These are phyloP conservation scores for Mimas tiliae DNA, from an alignment of 2,888 invertebrate genomes.

Conservation along the genomic window DNA sequence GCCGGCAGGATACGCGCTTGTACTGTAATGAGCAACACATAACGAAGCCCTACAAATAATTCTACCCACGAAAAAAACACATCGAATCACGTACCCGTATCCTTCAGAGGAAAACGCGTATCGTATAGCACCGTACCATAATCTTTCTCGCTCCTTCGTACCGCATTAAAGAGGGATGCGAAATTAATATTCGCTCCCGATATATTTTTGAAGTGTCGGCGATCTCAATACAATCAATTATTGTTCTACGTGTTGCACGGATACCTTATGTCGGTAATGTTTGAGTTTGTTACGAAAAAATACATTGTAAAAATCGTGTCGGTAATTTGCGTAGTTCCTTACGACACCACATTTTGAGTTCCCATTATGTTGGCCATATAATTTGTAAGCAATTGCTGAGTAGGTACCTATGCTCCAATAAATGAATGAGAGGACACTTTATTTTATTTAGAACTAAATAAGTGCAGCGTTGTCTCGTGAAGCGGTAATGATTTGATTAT, in stretches of 20 bases:
- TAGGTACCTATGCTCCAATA: constrained; percentile 37
- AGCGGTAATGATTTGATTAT: constrained; percentile 76
- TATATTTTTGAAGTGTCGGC: constrained; percentile 77
- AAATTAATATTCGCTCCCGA: constrained; percentile 67
- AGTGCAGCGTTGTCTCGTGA: constrained; percentile 60
- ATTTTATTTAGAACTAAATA: constrained; percentile 58
- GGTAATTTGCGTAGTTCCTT: constrained; percentile 59
- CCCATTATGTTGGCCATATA: constrained; percentile 46
- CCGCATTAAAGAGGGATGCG: constrained; percentile 56
- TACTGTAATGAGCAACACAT: constrained; percentile 83
- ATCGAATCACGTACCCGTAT: constrained; percentile 82
- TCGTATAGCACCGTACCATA: constrained; percentile 70
- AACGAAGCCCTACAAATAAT: constrained; percentile 84
- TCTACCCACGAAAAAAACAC: constrained; percentile 81
- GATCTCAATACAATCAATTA: constrained; percentile 81
- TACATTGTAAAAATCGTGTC: constrained; percentile 61
- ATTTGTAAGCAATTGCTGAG: constrained; percentile 49
- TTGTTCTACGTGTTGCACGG: constrained; percentile 76
- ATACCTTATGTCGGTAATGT: constrained; percentile 75
- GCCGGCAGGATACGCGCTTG: constrained; percentile 80
- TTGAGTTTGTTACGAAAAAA: constrained; percentile 61
- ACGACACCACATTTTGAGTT: constrained; percentile 45
- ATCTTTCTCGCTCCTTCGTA: constrained; percentile 57
- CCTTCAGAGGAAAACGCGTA: constrained; percentile 83
- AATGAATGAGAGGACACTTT: constrained; percentile 41